Percentiles rank a stretch among this genome's conserved stretches.
Conservation (phyloP, 1,140 invertebrate species). For the Drosophila pachea region DNA sequence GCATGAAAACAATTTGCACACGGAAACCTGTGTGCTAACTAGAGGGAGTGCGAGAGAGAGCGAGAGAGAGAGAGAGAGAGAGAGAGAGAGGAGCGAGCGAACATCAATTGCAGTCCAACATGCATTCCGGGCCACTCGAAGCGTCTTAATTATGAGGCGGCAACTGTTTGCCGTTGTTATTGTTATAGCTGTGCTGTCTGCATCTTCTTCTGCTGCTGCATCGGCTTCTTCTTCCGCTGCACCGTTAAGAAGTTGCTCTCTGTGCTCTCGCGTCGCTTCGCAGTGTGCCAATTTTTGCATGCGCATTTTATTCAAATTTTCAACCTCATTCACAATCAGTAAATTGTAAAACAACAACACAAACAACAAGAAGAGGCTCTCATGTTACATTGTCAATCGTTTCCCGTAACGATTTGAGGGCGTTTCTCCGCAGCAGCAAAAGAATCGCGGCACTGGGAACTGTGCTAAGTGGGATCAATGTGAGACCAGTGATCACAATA, state of each 20-base stretch:
- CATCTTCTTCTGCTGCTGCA: background rate
- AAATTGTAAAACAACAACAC: slow-evolving; percentile 36
- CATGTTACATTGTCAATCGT: slow-evolving; percentile 62
- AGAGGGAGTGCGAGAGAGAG: background rate
- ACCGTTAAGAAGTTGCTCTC: too few relatives aligned
- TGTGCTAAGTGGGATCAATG: too few relatives aligned
- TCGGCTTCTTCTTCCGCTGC: background rate
- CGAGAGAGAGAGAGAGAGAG: background rate
- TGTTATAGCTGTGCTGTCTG: slow-evolving; percentile 16
- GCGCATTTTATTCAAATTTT: slow-evolving; percentile 74
- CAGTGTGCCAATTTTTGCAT: slow-evolving; percentile 59
- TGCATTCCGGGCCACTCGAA: slow-evolving; percentile 69
- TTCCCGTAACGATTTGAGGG: slow-evolving; percentile 44
- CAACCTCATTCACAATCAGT: slow-evolving; percentile 65
- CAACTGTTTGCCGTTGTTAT: slow-evolving; percentile 48
- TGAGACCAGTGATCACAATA: background rate
- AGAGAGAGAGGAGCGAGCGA: background rate
- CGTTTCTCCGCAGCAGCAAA: slow-evolving; percentile 13
- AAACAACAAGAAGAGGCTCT: slow-evolving; percentile 28
- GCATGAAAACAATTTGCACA: slow-evolving; percentile 60
- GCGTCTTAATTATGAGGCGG: slow-evolving; percentile 71
- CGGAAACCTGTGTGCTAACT: slow-evolving; percentile 18
- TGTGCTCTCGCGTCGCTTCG: slow-evolving; percentile 4
- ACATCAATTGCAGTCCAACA: slow-evolving; percentile 1
- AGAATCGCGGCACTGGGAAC: slow-evolving; percentile 8